Evolutionary conservation across 2,797 vertebrate species (phyloP).

Genomic region (Lithobates sylvaticus): DNA sequence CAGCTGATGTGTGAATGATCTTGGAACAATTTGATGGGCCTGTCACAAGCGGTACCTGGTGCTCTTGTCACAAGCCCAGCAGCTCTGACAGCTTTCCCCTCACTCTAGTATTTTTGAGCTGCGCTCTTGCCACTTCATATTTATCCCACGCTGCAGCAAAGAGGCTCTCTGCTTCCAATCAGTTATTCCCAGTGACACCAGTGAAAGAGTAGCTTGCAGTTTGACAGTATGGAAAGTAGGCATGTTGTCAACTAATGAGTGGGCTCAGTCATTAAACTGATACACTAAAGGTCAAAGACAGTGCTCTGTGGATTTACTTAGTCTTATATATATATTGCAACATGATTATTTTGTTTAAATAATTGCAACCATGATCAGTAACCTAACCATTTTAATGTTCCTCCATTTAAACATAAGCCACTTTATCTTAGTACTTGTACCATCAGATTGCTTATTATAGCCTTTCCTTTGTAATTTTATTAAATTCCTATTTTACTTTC

Average conservation of each 20-base stretch:
- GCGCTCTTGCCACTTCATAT: constrained; percentile 56
- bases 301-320: background rate
- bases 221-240: constrained; percentile 47
- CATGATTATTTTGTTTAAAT: background rate
- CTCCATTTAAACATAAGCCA: too few relatives aligned
- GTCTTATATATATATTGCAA: background rate
- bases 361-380: too few relatives aligned
- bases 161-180: constrained; percentile 37
- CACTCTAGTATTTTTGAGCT: constrained; percentile 39
- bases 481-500: too few relatives aligned
- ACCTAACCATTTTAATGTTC: too few relatives aligned
- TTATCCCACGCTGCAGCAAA: constrained; percentile 33
- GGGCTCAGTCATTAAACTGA: background rate
- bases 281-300: background rate
- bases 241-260: constrained; percentile 41
- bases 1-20: constrained; percentile 55
- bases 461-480: too few relatives aligned
- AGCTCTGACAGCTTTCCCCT: constrained; percentile 38
- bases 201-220: constrained; percentile 21
- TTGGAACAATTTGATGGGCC: constrained; percentile 51
- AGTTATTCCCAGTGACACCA: constrained; percentile 54
- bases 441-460: too few relatives aligned
- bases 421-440: too few relatives aligned
- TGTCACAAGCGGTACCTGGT: constrained; percentile 62
- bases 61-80: constrained; percentile 39